Conservation (phyloP, 2,113 vertebrate genomes). For the Misgurnus anguillicaudatus region DNA sequence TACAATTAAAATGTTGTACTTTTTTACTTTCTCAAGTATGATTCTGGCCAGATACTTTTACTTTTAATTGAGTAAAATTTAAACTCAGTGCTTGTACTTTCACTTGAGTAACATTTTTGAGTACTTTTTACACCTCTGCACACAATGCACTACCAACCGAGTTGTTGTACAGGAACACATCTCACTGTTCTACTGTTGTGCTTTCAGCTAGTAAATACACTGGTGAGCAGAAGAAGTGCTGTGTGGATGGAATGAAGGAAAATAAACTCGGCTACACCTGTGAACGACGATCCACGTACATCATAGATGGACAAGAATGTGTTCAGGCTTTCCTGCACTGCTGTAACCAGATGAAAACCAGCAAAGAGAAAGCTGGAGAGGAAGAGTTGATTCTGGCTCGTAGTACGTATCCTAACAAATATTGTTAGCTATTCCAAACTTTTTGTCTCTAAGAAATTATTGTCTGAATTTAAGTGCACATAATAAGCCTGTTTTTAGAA, state of each 20-base stretch:
- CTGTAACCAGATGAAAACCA: slow-evolving; percentile 46
- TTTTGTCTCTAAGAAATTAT: background rate
- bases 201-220: slow-evolving; percentile 65
- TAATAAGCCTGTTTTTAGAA: too few species aligned
- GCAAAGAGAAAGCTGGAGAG: background rate
- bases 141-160: too few species aligned
- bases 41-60: too few species aligned
- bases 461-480: background rate
- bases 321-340: slow-evolving; percentile 43
- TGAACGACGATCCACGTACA: slow-evolving; percentile 57
- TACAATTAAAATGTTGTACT: too few species aligned
- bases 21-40: too few species aligned
- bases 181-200: background rate
- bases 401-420: slow-evolving; percentile 23
- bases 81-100: too few species aligned
- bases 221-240: slow-evolving; percentile 66
- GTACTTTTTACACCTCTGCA: too few species aligned
- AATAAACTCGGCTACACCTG: slow-evolving; percentile 75
- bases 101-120: too few species aligned
- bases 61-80: too few species aligned
- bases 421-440: background rate
- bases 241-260: slow-evolving; percentile 73
- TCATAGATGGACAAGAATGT: slow-evolving; percentile 53
- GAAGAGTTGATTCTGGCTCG: slow-evolving; percentile 33
- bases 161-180: too few species aligned